Percentiles rank a stretch among this genome's conserved stretches.
Evolutionary conservation across 2,888 invertebrate genomes (phyloP).

Genomic region (Dermolepida albohirtum): DNA sequence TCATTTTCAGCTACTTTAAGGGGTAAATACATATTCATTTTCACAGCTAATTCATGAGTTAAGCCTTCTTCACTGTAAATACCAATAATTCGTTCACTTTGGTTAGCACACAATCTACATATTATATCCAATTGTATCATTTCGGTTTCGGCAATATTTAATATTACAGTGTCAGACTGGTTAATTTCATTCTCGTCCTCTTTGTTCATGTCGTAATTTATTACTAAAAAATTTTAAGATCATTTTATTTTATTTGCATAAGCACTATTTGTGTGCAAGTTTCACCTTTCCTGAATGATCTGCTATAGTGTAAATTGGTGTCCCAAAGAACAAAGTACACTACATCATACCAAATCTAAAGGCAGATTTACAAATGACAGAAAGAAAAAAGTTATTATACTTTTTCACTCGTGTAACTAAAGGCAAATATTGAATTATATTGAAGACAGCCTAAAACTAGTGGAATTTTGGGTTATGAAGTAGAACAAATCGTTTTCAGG

Average conservation of each 20-base stretch:
- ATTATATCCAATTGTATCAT: slow-evolving; percentile 39
- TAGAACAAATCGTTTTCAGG: too few species aligned
- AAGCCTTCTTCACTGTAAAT: slow-evolving; percentile 74
- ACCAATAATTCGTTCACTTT: slow-evolving; percentile 64
- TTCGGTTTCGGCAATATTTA: slow-evolving; percentile 34
- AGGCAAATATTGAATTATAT: too few species aligned
- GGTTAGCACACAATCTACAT: slow-evolving; percentile 51
- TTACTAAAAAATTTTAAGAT: not conserved
- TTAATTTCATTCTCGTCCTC: slow-evolving; percentile 25
- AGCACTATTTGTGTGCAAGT: not conserved
- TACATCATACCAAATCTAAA: not conserved
- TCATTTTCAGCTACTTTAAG: slow-evolving; percentile 70
- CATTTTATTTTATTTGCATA: slow-evolving; percentile 5
- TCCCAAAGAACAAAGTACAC: slow-evolving; percentile 28
- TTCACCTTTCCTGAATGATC: not conserved
- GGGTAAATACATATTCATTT: slow-evolving; percentile 75
- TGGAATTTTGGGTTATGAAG: too few species aligned
- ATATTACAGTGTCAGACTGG: slow-evolving; percentile 21
- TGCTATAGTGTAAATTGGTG: slow-evolving; percentile 23
- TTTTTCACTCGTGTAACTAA: too few species aligned
- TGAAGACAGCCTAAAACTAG: too few species aligned
- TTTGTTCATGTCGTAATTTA: slow-evolving; percentile 23
- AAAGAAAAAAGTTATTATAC: too few species aligned
- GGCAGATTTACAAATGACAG: too few species aligned
- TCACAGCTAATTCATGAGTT: slow-evolving; percentile 70